Conservation (phyloP, 2,797 vertebrate species). For the Micromesistius poutassou region DNA sequence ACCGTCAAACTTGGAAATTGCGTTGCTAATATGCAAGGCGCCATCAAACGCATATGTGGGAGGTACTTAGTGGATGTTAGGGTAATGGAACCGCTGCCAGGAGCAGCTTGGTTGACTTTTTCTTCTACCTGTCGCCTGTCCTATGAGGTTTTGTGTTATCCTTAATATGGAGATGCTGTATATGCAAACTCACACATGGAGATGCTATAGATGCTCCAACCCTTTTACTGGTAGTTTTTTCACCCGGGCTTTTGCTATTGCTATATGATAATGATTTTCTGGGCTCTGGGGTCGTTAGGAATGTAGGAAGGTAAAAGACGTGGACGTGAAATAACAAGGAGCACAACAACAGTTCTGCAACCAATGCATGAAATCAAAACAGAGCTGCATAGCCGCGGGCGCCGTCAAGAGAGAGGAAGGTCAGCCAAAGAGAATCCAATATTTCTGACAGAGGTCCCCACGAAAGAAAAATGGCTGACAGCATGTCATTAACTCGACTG, state of each 20-base stretch:
- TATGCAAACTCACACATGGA: too few species aligned
- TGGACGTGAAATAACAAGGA: constrained; percentile 63
- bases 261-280: constrained; percentile 27
- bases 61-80: too few species aligned
- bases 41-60: not conserved
- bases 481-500: constrained; percentile 6
- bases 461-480: not conserved
- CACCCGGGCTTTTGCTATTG: not conserved
- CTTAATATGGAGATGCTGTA: not conserved
- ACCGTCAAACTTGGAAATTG: not conserved
- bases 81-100: too few species aligned
- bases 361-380: constrained; percentile 36
- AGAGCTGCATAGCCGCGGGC: constrained; percentile 22
- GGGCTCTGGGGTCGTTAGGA: constrained; percentile 56
- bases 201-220: too few species aligned
- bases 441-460: constrained; percentile 10
- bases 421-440: not conserved
- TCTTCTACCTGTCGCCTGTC: not conserved
- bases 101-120: not conserved
- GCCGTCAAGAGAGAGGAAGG: not conserved
- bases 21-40: not conserved
- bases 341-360: constrained; percentile 29
- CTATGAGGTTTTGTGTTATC: not conserved
- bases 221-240: not conserved
- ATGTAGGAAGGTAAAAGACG: constrained; percentile 31